Evolutionary conservation across 2,797 vertebrate species (phyloP), one percentile per base, ranked within the genome.

Genomic region (Amazonetta brasiliensis): DNA sequence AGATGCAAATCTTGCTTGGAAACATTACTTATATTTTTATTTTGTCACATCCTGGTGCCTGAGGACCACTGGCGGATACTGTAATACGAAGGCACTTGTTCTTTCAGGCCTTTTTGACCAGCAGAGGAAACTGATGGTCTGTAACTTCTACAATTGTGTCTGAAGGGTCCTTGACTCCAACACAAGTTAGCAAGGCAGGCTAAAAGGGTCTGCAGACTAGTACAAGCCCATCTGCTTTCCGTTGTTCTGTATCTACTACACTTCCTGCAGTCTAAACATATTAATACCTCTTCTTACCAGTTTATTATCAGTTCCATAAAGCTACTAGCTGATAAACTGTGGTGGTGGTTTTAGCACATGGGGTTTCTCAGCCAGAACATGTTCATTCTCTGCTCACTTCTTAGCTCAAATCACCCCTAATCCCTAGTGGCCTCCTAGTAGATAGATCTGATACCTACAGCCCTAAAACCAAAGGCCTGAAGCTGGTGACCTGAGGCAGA

Each of bases 381-480:
- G 67, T 69, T 67, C 21, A 26, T 48, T 56, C 56, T 56, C 46
- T 50, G 26, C 39, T 82, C 0, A 0, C 64, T 89, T 75, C 77
- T 75, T 94, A 78, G 81, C 37, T 87, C 66, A n/a, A 37, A 58
- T 58, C 79, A 81, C 6, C n/a, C n/a, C 73, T 92, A 86, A 86
- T 91, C 58, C 37, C 68, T 18, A 43, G 12, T 37, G 55, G 60
- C 48, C 48, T 91, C 56, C 39, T 12, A 35, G 43, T 0, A 91
- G 33, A 76, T 21, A 81, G 76, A 87, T 87, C 84, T 85, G 84
- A 92, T 84, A 90, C 37, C 25, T 67, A 44, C 37, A 84, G 74
- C 41, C 74, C n/a, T 86, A 93, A 96, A 94, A 93, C 41, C 77
- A 33, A 75, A n/a, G 28, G 71, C 91, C 81, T 83, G 73, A 94